Percentiles rank a stretch among this genome's conserved stretches.
Conservation (phyloP, 1,140 invertebrate genomes). For the Grapholita molesta region DNA sequence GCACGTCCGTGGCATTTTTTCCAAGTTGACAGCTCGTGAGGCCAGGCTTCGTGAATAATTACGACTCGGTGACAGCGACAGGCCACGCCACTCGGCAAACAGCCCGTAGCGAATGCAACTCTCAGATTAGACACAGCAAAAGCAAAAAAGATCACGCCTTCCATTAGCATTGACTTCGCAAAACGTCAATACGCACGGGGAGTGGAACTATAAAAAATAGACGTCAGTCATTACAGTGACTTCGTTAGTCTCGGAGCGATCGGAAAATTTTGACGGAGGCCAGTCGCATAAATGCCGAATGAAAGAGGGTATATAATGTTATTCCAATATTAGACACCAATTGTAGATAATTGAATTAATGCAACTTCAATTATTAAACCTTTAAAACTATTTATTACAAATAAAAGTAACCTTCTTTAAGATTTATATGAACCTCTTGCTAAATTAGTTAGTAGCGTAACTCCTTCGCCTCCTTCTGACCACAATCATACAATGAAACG, state of each 20-base stretch:
- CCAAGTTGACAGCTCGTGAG: conserved; percentile 34
- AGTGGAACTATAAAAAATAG: conserved; percentile 44
- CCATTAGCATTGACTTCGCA: conserved; percentile 69
- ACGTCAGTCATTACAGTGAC: conserved; percentile 10
- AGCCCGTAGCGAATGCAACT: conserved; percentile 63
- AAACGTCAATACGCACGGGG: conserved; percentile 68
- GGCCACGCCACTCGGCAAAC: conserved; percentile 63
- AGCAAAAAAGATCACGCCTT: conserved; percentile 65
- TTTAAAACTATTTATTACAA: too few relatives aligned
- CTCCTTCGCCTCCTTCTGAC: too few relatives aligned
- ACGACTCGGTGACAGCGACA: conserved; percentile 64
- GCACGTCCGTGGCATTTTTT: conserved; percentile 30
- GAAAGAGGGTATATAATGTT: not conserved
- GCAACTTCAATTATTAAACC: too few relatives aligned
- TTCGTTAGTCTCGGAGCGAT: not conserved
- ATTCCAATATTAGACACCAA: conserved; percentile 17
- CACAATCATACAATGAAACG: too few relatives aligned
- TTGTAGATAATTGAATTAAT: not conserved
- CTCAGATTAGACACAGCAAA: conserved; percentile 55
- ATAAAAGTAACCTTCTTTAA: too few relatives aligned
- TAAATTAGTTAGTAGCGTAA: too few relatives aligned
- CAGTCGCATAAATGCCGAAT: not conserved
- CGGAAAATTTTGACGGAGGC: not conserved
- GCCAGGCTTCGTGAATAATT: conserved; percentile 69
- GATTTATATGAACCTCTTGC: too few relatives aligned